A percentile compares a stretch with the other conserved stretches of the same genome.
These are phyloP conservation scores for Paguma larvata DNA, from an alignment of 2,797 vertebrate genomes.

Conservation along the genomic window DNA sequence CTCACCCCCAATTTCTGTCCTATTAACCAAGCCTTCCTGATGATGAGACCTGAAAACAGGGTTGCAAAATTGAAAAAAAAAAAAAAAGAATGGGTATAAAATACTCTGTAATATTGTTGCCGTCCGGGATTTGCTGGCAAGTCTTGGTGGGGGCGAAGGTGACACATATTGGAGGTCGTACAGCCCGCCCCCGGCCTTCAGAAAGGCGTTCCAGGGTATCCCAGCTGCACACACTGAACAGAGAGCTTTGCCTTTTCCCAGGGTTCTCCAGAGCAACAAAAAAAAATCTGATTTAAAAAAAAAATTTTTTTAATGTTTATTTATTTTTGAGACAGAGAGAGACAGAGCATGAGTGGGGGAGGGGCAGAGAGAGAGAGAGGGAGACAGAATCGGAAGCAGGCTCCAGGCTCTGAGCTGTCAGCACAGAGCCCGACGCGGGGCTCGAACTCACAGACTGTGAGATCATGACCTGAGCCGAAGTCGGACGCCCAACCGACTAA, in stretches of 20 bases:
- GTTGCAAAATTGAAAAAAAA: neutral
- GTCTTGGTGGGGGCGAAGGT: neutral
- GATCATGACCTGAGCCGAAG: no score
- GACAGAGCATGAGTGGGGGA: no score
- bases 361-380: no score
- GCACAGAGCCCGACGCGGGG: no score
- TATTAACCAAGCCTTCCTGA: neutral
- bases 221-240: neutral
- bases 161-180: neutral
- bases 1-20: neutral
- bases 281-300: neutral
- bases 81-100: neutral
- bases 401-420: no score
- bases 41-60: neutral
- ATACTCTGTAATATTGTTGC: neutral
- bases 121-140: neutral
- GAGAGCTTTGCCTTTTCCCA: neutral
- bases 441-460: no score
- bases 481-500: no score
- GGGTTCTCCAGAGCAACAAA: neutral
- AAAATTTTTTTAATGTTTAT: no score
- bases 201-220: neutral
- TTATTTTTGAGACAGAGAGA: no score
- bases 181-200: neutral
- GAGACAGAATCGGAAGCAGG: no score